Percentiles rank a stretch among this genome's conserved stretches.
Evolutionary conservation across 1,140 invertebrate species (phyloP).

Genomic region (Drosophila dunni): DNA sequence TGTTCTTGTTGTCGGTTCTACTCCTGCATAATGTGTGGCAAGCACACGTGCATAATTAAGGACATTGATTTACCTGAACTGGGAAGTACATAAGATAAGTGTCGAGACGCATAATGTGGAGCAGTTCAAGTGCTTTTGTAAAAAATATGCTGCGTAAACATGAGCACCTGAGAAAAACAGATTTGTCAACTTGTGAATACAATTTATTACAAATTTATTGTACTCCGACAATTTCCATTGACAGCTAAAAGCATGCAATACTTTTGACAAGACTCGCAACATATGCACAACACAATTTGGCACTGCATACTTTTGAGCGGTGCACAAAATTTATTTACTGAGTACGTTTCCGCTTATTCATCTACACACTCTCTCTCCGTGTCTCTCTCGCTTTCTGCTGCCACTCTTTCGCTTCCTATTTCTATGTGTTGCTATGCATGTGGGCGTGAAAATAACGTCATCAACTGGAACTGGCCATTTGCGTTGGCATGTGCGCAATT

Average conservation of each 20-base stretch:
- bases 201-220: not conserved
- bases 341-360: constrained; percentile 22
- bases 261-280: not conserved
- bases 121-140: constrained; percentile 1
- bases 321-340: constrained; percentile 26
- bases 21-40: constrained; percentile 50
- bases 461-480: constrained; percentile 58
- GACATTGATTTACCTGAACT: constrained; percentile 37
- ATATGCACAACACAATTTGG: constrained; percentile 5
- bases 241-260: constrained; percentile 32
- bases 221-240: not conserved
- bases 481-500: constrained; percentile 61
- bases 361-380: not conserved
- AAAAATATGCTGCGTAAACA: constrained; percentile 4
- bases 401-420: not conserved
- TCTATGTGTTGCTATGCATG: constrained; percentile 5
- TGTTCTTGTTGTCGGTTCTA: constrained; percentile 38
- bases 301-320: constrained; percentile 57
- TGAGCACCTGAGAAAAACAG: too few relatives aligned
- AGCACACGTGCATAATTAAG: constrained; percentile 61
- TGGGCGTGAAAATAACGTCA: constrained; percentile 61
- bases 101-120: not conserved
- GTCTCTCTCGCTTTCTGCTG: not conserved
- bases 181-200: not conserved
- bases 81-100: not conserved